Conservation (phyloP, 1,140 invertebrate species). For the Hormaphis cornu region DNA sequence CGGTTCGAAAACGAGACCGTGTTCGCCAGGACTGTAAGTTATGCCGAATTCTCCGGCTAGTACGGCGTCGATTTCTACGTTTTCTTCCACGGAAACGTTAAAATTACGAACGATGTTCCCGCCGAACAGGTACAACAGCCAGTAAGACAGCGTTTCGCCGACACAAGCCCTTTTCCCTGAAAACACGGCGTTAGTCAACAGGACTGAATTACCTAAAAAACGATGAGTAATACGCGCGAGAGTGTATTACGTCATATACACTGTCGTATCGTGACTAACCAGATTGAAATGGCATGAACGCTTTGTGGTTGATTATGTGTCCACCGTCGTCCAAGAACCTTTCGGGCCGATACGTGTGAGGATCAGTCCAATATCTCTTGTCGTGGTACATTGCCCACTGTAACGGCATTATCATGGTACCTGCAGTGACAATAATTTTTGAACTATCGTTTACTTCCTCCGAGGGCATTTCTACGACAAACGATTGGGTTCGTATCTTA, state of each 20-base stretch:
- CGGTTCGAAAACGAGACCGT: constrained; percentile 1
- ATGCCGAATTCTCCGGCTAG: constrained; percentile 59
- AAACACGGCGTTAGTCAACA: too few species aligned
- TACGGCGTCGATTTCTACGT: not conserved
- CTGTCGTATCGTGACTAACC: too few species aligned
- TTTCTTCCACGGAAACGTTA: constrained; percentile 39
- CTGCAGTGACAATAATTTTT: too few species aligned
- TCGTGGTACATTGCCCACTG: constrained; percentile 79
- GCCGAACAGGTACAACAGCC: constrained; percentile 59
- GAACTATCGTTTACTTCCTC: too few species aligned
- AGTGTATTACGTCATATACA: too few species aligned
- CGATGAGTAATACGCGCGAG: too few species aligned
- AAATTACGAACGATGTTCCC: constrained; percentile 56
- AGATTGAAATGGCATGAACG: constrained; percentile 75
- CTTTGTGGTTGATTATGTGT: constrained; percentile 51
- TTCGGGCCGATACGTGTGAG: constrained; percentile 59
- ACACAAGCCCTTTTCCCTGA: constrained; percentile 75
- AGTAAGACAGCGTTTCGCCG: constrained; percentile 71
- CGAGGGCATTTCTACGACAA: too few species aligned
- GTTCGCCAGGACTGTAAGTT: constrained; percentile 45
- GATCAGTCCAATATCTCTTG: constrained; percentile 57
- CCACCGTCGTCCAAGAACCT: constrained; percentile 62
- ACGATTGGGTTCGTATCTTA: too few species aligned
- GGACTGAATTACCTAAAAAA: too few species aligned
- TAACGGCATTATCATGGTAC: constrained; percentile 60